phyloP scores from a whole-genome alignment of 2,888 invertebrate genomes.

The Balanococcus diminutus region DNA sequence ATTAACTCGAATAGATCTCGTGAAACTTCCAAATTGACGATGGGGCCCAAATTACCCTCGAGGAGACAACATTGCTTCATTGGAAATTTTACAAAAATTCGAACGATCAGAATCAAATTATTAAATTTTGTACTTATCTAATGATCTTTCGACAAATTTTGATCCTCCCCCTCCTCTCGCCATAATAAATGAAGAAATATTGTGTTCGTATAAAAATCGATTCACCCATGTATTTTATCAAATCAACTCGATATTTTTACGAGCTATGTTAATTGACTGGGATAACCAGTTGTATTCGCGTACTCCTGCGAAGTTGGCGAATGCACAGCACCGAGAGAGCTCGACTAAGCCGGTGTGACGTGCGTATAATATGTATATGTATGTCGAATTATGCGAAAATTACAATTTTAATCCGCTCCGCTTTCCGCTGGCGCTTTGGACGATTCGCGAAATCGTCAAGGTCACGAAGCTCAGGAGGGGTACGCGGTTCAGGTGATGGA shows the following conservation, averaged over 20 bases:
- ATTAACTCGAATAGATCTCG: no score
- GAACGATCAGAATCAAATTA: no score
- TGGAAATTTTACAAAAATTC: no score
- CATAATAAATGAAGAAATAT: no score
- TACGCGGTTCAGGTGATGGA: background rate
- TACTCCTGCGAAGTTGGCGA: background rate
- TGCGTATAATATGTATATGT: background rate
- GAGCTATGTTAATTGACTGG: slow-evolving; percentile 2
- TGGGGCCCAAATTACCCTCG: no score
- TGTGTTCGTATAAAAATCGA: background rate
- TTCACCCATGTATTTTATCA: background rate
- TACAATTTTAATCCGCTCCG: slow-evolving; percentile 10
- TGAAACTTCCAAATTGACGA: no score
- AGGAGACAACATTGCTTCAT: no score
- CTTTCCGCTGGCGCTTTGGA: slow-evolving; percentile 10
- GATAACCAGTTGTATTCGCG: background rate
- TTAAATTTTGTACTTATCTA: no score
- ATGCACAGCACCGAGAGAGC: background rate
- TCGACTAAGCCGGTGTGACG: background rate
- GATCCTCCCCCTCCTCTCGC: no score
- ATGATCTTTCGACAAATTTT: no score
- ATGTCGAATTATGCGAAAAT: slow-evolving; percentile 34
- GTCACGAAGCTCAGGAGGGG: background rate
- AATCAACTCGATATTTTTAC: background rate
- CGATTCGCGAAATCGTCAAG: slow-evolving; percentile 24